Conservation (phyloP, 2,888 invertebrate genomes). For the Drosophila nr. fundita region DNA sequence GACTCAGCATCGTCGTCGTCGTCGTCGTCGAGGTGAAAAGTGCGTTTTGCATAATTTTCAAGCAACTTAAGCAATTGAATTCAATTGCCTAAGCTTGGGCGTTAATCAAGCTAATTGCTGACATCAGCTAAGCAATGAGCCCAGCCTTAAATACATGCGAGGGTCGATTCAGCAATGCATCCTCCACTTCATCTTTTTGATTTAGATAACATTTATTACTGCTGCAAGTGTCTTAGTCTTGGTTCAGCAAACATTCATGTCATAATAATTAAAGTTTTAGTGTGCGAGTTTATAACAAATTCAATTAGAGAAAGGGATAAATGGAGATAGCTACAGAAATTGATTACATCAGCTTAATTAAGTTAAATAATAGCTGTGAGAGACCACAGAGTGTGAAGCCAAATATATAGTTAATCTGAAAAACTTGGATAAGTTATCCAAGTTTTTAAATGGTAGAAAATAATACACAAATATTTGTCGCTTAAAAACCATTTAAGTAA, state of each 20-base stretch:
- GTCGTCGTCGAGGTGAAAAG: conserved; percentile 43
- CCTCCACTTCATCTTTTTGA: too few relatives aligned
- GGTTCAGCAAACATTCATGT: neutral
- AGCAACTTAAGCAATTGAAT: conserved; percentile 56
- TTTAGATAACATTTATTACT: neutral
- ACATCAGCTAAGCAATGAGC: conserved; percentile 53
- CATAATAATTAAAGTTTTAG: neutral
- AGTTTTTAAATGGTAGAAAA: neutral
- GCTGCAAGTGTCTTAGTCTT: neutral
- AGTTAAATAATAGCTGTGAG: neutral
- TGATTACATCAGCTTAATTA: neutral
- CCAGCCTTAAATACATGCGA: conserved; percentile 36
- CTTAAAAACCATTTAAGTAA: neutral
- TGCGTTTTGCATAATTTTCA: conserved; percentile 64
- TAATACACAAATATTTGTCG: neutral
- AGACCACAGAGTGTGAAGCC: too few relatives aligned
- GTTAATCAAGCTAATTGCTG: conserved; percentile 69
- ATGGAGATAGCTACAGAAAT: fast-evolving
- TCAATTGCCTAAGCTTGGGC: conserved; percentile 61
- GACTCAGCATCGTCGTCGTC: conserved; percentile 30
- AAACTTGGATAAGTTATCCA: neutral
- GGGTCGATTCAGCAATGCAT: conserved; percentile 22
- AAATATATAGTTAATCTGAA: neutral
- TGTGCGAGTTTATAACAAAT: neutral
- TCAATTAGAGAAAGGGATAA: neutral